Base-by-base conservation (phyloP, 2,113 vertebrate genomes). In the Platycercus adscitus region DNA sequence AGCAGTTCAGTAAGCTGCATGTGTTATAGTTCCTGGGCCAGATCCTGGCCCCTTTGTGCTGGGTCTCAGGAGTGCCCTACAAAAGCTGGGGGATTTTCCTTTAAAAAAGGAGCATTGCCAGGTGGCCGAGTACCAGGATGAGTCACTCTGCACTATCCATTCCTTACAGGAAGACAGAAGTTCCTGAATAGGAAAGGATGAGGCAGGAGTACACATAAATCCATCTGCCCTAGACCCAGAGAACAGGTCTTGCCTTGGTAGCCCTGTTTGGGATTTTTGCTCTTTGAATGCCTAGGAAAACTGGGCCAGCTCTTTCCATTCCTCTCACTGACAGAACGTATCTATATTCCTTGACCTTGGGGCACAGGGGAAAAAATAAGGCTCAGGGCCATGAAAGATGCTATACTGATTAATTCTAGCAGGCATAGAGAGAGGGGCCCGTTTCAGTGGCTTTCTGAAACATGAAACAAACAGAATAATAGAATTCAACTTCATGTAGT, bases 81-180 rank as follows among this genome's bases (percentile, higher is more conserved):
- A 93, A 96, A 87, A 96, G 29, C 70, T 0, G 0, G 41, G 83
- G 91, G 77, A 72, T 93, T 97, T 96, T 95, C 69, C 81, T 94
- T 39, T 10, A 75, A 60, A 91, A 92, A 85, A 86, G 31, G 44
- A 96, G 56, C 41, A 53, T 21, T 95, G 93, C 95, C 96, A 96
- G 69, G 92, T 96, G 92, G 96, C 88, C 0, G 0, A 58, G 31
- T 58, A 95, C 93, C 96, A 97, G 90, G 61, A 93, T 96, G 93
- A 94, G 72, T 96, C 95, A 93, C 58, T 93, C 83, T 43, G 52
- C 78, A 53, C 83, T 89, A 87, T 73, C 50, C 69, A 56, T 81
- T 95, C 81, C 92, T 93, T 92, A 88, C 96, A 96, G 92, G 93
- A 96, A 96, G 89, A 89, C 81, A 92, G n/a, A 95, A 96, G 95